Conservation (phyloP, 1,140 invertebrate species). For the Brachionus calyciflorus region DNA sequence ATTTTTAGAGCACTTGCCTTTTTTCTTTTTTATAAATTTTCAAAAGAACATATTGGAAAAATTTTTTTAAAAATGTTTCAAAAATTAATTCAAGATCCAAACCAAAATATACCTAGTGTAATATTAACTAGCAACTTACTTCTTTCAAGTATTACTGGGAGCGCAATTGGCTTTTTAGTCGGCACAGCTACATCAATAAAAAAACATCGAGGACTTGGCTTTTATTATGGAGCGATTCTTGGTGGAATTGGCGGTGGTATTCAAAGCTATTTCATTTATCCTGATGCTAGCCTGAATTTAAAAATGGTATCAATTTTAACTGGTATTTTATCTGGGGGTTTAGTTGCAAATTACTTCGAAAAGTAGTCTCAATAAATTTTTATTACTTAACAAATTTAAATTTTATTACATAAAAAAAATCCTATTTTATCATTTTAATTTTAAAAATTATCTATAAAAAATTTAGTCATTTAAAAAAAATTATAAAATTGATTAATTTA, state of each 20-base stretch:
- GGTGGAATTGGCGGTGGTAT: constrained; percentile 5
- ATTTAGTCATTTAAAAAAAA: neutral
- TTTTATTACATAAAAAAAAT: too few species aligned
- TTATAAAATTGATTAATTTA: neutral
- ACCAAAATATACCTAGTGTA: neutral
- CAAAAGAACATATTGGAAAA: too few species aligned
- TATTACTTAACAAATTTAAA: neutral
- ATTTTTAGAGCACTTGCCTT: too few species aligned
- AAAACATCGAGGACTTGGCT: neutral
- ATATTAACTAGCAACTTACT: constrained; percentile 1
- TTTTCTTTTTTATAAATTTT: too few species aligned
- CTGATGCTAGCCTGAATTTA: neutral
- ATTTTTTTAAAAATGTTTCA: neutral
- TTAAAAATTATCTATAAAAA: too few species aligned
- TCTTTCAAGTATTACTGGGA: neutral
- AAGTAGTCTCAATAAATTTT: neutral
- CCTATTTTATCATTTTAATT: too few species aligned
- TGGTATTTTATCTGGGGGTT: neutral
- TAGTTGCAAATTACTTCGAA: constrained; percentile 14
- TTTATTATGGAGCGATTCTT: neutral
- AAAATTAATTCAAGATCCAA: neutral
- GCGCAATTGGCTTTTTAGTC: neutral
- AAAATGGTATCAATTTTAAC: neutral
- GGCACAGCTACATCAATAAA: neutral
- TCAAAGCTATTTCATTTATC: constrained; percentile 5